These are phyloP conservation scores for Selenia dentaria DNA, from an alignment of 2,888 invertebrate species.

Conservation along the genomic window DNA sequence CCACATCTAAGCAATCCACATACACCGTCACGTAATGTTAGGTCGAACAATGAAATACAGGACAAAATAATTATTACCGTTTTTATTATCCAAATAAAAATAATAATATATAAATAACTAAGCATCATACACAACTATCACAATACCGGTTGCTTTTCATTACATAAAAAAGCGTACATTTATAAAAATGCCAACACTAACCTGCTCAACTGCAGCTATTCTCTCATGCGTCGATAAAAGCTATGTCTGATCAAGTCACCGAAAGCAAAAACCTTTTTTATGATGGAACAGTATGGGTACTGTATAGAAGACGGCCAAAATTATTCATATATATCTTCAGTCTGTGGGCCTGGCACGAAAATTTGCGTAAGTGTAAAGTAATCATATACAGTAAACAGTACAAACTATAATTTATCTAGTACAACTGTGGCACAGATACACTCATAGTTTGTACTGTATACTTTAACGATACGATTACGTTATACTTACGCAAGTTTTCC, in stretches of 20 bases:
- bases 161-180: conserved; percentile 34
- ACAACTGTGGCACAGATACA: too few relatives aligned
- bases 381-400: too few relatives aligned
- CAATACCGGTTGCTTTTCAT: conserved; percentile 60
- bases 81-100: conserved; percentile 76
- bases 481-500: too few relatives aligned
- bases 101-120: conserved; percentile 72
- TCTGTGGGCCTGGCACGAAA: too few relatives aligned
- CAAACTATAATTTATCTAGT: too few relatives aligned
- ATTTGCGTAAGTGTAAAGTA: too few relatives aligned
- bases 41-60: conserved; percentile 69
- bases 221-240: conserved; percentile 29
- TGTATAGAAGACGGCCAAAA: neutral
- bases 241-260: conserved; percentile 19
- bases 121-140: conserved; percentile 80
- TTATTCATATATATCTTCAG: neutral
- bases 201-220: conserved; percentile 51
- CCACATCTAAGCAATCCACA: conserved; percentile 42
- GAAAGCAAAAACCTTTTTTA: conserved; percentile 14
- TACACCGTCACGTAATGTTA: conserved; percentile 50
- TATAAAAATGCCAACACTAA: conserved; percentile 44
- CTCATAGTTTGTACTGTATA: too few relatives aligned
- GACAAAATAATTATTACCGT: conserved; percentile 65
- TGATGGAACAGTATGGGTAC: conserved; percentile 3
- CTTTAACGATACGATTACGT: too few relatives aligned